These are phyloP conservation scores for Geococcyx californianus DNA, from an alignment of 2,113 vertebrate species.

Conservation along the genomic window DNA sequence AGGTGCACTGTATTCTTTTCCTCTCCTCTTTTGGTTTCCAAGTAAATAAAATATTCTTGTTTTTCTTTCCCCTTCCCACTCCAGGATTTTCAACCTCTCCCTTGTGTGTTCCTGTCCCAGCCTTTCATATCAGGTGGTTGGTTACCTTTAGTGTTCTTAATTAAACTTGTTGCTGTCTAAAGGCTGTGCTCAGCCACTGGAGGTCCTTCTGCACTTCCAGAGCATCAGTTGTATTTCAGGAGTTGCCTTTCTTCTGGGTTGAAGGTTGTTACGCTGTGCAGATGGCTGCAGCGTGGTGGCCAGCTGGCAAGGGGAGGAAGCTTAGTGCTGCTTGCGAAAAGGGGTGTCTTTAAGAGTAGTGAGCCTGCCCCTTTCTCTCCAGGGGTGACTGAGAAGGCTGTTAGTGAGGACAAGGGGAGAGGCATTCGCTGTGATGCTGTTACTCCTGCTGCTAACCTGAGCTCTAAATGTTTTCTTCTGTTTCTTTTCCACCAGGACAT, in stretches of 20 bases:
- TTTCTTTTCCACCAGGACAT: constrained; percentile 80
- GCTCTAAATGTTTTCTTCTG: neutral
- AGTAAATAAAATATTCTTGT: neutral
- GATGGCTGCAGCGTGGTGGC: neutral
- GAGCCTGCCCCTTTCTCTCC: neutral
- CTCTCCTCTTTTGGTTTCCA: neutral
- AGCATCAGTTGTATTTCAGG: neutral
- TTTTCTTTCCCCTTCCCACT: neutral
- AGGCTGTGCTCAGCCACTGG: neutral
- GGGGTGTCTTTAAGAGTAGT: neutral
- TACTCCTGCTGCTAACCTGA: neutral
- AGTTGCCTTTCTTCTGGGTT: neutral
- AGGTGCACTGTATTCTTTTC: neutral
- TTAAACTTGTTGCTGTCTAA: neutral
- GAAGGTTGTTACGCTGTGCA: neutral
- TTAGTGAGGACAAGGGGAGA: neutral
- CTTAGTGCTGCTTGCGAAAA: neutral
- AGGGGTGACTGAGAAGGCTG: neutral
- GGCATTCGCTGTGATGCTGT: neutral
- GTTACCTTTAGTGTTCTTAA: neutral
- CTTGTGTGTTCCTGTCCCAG: neutral
- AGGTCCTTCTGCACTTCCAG: neutral
- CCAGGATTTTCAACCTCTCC: neutral
- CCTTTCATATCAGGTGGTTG: neutral
- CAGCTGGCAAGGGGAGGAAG: neutral